A percentile compares a stretch with the other conserved stretches of the same genome.
These are phyloP conservation scores for Caenorhabditis sp. DNA, from an alignment of 2,888 invertebrate species.

Conservation along the genomic window DNA sequence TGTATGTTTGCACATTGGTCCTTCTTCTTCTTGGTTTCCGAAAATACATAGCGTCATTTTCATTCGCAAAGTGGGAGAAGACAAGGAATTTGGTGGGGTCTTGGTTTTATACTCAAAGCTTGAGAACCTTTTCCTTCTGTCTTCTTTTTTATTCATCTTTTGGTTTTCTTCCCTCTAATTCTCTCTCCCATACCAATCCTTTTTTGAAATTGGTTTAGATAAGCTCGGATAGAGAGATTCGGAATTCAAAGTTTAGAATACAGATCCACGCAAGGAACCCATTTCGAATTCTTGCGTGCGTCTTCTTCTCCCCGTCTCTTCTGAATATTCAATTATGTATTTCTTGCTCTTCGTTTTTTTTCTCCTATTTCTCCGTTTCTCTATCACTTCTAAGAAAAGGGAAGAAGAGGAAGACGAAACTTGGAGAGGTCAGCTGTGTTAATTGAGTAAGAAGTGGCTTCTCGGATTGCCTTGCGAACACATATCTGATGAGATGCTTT, in stretches of 20 bases:
- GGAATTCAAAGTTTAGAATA: conserved; percentile 15
- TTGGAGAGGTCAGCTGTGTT: conserved; percentile 53
- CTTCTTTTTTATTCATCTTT: conserved; percentile 11
- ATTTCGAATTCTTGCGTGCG: conserved; percentile 54
- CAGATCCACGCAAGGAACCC: conserved; percentile 23
- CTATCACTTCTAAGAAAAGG: conserved; percentile 15
- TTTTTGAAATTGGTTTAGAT: conserved; percentile 6
- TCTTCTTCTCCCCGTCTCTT: conserved; percentile 20
- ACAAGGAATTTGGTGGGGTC: conserved; percentile 46
- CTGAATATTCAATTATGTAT: conserved; percentile 63
- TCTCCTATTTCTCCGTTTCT: conserved; percentile 2
- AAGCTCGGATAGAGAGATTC: not conserved
- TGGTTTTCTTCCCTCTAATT: conserved; percentile 28
- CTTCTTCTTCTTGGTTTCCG: conserved; percentile 36
- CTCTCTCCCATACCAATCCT: not conserved
- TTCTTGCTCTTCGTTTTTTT: conserved; percentile 39
- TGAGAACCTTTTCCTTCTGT: conserved; percentile 40
- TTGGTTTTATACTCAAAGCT: conserved; percentile 52
- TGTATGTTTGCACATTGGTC: conserved; percentile 66
- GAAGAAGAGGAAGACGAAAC: conserved; percentile 18
- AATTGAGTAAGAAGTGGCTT: conserved; percentile 55
- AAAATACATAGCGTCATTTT: conserved; percentile 63
- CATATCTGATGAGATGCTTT: conserved; percentile 40
- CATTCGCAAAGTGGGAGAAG: conserved; percentile 56
- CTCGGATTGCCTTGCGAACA: conserved; percentile 47